Conservation (phyloP, 2,888 invertebrate genomes). For the Tinea pellionella region DNA sequence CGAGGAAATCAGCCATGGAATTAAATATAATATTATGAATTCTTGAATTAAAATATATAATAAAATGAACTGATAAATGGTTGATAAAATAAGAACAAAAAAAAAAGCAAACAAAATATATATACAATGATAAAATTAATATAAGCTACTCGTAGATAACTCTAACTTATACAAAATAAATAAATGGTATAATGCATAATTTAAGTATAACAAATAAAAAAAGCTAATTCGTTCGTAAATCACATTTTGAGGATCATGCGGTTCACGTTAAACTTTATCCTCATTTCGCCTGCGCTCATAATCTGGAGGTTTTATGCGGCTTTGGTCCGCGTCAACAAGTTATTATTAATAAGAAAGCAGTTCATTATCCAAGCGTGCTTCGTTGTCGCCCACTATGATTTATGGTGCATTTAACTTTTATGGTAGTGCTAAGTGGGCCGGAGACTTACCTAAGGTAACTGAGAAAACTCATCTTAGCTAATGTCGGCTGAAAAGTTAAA, state of each 20-base stretch:
- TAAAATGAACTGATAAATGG: too few species aligned
- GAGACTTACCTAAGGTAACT: slow-evolving; percentile 43
- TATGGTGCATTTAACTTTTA: slow-evolving; percentile 62
- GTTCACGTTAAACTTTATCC: background rate
- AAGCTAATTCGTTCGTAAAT: background rate
- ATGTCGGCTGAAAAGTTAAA: slow-evolving; percentile 57
- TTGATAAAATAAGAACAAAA: too few species aligned
- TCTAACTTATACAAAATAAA: too few species aligned
- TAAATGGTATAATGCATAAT: too few species aligned
- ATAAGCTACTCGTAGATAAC: too few species aligned
- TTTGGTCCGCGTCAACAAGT: slow-evolving; percentile 17
- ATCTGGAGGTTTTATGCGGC: slow-evolving; percentile 13
- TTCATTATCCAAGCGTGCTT: slow-evolving; percentile 21
- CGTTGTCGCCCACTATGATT: slow-evolving; percentile 48
- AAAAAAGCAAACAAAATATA: too few species aligned
- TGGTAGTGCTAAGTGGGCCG: slow-evolving; percentile 56
- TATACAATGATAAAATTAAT: too few species aligned
- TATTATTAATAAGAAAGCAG: slow-evolving; percentile 45
- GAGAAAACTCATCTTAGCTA: slow-evolving; percentile 48
- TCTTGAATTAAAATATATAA: background rate
- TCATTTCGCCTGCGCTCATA: background rate
- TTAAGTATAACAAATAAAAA: background rate
- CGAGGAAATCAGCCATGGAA: background rate
- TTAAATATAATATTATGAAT: background rate
- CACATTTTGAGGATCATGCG: background rate